Conservation (phyloP, 2,797 vertebrate genomes). For the Psittacula derbiana region DNA sequence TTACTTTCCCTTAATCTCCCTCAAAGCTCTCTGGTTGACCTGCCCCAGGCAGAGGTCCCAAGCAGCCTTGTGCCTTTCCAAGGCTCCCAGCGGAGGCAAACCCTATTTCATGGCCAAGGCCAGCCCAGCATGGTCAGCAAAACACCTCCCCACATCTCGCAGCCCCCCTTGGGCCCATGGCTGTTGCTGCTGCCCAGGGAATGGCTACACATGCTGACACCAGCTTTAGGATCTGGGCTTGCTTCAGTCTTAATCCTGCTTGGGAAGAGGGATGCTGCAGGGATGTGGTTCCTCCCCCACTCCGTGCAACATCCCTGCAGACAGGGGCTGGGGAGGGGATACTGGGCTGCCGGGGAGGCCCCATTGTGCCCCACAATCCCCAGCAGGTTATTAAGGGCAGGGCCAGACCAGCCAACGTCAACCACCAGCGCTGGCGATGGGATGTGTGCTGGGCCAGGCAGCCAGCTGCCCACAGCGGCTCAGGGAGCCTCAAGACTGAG, state of each 20-base stretch:
- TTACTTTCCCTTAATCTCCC: neutral
- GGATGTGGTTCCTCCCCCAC: rapidly evolving
- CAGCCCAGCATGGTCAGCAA: rapidly evolving
- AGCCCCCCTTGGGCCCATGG: neutral
- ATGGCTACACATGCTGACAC: neutral
- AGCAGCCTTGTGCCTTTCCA: neutral
- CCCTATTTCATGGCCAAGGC: neutral
- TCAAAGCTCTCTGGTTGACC: slow-evolving; percentile 12
- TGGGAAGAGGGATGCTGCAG: rapidly evolving
- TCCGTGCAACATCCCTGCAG: rapidly evolving
- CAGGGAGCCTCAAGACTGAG: neutral
- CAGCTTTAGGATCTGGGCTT: neutral
- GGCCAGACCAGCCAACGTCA: neutral
- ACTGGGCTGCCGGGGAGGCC: neutral
- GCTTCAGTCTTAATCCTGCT: neutral
- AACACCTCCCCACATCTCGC: rapidly evolving
- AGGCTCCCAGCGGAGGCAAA: neutral
- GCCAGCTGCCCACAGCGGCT: neutral
- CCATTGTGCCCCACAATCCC: rapidly evolving
- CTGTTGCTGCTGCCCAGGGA: neutral
- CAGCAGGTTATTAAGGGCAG: rapidly evolving
- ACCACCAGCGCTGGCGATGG: rapidly evolving
- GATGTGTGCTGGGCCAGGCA: rapidly evolving
- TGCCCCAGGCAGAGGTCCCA: neutral
- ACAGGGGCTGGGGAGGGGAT: neutral